Evolutionary conservation across 2,797 vertebrate genomes (phyloP).

Genomic region (Scleropages formosus): DNA sequence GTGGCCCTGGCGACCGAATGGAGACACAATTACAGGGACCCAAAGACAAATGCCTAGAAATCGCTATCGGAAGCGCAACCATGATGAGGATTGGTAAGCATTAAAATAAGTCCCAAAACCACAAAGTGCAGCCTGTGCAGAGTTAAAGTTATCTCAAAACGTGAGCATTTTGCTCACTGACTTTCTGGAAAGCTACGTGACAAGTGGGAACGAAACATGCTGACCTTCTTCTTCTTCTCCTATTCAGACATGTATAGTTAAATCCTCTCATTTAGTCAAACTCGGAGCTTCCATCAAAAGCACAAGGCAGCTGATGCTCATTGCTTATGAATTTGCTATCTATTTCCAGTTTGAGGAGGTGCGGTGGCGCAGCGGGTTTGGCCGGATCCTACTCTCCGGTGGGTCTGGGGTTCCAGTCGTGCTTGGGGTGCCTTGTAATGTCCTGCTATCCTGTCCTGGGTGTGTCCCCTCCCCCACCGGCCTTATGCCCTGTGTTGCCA

Average conservation of each 20-base stretch:
- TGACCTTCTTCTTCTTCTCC: neutral
- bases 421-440: too few species aligned
- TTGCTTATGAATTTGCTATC: too few species aligned
- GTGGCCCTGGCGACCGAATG: constrained; percentile 65
- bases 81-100: constrained; percentile 55
- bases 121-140: constrained; percentile 35
- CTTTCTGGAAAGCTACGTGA: constrained; percentile 12
- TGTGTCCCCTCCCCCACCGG: too few species aligned
- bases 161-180: constrained; percentile 23
- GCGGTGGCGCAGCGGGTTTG: too few species aligned
- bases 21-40: constrained; percentile 75
- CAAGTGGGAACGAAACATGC: neutral
- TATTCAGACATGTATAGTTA: neutral
- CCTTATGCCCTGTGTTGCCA: too few species aligned
- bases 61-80: constrained; percentile 62
- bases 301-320: neutral
- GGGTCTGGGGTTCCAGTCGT: too few species aligned
- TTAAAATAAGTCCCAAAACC: constrained; percentile 52
- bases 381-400: too few species aligned
- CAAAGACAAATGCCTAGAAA: constrained; percentile 62
- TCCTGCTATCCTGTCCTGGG: too few species aligned
- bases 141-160: constrained; percentile 34
- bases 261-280: too few species aligned
- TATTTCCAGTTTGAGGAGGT: too few species aligned
- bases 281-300: too few species aligned